Evolutionary conservation across 2,888 invertebrate genomes (phyloP).

Genomic region (Cryptocephalus moraei): DNA sequence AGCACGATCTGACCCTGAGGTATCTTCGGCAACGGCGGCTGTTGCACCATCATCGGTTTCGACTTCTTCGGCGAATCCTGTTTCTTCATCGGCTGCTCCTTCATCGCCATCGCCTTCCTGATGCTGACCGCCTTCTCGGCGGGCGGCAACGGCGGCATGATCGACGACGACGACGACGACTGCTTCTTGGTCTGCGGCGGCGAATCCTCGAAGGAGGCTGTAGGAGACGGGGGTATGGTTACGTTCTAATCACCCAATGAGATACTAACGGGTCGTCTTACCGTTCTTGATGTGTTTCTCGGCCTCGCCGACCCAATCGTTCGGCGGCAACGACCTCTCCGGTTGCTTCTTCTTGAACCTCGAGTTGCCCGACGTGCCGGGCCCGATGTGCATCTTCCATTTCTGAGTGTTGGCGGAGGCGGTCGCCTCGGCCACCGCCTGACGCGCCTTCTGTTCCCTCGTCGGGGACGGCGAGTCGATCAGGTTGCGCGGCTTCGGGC

Average conservation of each 20-base stretch:
- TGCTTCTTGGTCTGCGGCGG: slow-evolving; percentile 31
- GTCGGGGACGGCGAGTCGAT: slow-evolving; percentile 39
- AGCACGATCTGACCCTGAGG: slow-evolving; percentile 51
- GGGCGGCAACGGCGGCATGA: slow-evolving; percentile 33
- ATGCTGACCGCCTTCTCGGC: slow-evolving; percentile 51
- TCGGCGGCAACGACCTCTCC: slow-evolving; percentile 26
- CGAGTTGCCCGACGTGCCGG: slow-evolving; percentile 40
- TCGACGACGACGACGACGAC: slow-evolving; percentile 51
- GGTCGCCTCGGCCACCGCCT: slow-evolving; percentile 41
- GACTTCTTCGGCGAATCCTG: slow-evolving; percentile 24
- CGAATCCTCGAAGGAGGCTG: slow-evolving; percentile 2
- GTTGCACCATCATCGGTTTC: slow-evolving; percentile 12
- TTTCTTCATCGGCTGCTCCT: slow-evolving; percentile 45
- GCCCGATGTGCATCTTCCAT: slow-evolving; percentile 62
- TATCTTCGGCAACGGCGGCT: slow-evolving; percentile 27
- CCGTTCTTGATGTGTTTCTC: slow-evolving; percentile 38
- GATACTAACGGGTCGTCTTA: too few relatives aligned
- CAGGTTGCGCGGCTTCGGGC: slow-evolving; percentile 27
- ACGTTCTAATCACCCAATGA: too few relatives aligned
- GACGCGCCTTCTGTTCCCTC: slow-evolving; percentile 38
- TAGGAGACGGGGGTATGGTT: too few relatives aligned
- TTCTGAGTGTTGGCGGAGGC: slow-evolving; percentile 45
- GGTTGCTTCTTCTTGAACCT: slow-evolving; percentile 56
- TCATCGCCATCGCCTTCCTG: slow-evolving; percentile 53
- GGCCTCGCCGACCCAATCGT: slow-evolving; percentile 42